A percentile compares a stretch with the other conserved stretches of the same genome.
phyloP scores from a whole-genome alignment of 1,140 invertebrate genomes.

The Ostrea edulis region DNA sequence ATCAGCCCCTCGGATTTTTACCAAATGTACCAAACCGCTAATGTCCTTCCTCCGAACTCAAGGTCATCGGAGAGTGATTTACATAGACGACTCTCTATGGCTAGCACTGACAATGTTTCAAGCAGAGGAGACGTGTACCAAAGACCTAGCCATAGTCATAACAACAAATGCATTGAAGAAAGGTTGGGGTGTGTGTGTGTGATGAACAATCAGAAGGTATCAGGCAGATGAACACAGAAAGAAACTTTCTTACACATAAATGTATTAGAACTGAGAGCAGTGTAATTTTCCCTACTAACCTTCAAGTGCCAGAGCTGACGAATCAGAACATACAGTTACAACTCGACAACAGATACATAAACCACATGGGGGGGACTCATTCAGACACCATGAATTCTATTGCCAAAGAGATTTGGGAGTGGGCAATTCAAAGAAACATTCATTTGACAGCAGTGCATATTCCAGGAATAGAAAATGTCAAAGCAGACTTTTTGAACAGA shows the following conservation, averaged over 20 bases:
- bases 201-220: not conserved
- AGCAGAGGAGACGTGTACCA: conserved; percentile 1
- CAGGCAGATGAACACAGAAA: not conserved
- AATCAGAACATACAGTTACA: conserved; percentile 40
- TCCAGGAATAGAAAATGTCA: conserved; percentile 40
- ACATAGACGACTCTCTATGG: conserved; percentile 50
- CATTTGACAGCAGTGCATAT: conserved; percentile 45
- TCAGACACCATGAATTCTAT: conserved; percentile 12
- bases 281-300: conserved; percentile 30
- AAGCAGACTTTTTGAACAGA: conserved; percentile 46
- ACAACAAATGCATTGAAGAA: conserved; percentile 42
- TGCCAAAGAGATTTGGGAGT: conserved; percentile 38
- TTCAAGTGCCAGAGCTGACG: conserved; percentile 12
- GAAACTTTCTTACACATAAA: conserved; percentile 43
- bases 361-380: conserved; percentile 43
- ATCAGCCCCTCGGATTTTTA: conserved; percentile 49
- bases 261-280: conserved; percentile 32
- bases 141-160: conserved; percentile 34
- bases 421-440: conserved; percentile 26
- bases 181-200: conserved; percentile 51
- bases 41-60: conserved; percentile 37
- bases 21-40: conserved; percentile 47
- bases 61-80: conserved; percentile 16
- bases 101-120: not conserved
- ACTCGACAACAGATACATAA: conserved; percentile 51